Conservation (phyloP, 2,113 vertebrate genomes). For the Reinhardtius hippoglossoides region DNA sequence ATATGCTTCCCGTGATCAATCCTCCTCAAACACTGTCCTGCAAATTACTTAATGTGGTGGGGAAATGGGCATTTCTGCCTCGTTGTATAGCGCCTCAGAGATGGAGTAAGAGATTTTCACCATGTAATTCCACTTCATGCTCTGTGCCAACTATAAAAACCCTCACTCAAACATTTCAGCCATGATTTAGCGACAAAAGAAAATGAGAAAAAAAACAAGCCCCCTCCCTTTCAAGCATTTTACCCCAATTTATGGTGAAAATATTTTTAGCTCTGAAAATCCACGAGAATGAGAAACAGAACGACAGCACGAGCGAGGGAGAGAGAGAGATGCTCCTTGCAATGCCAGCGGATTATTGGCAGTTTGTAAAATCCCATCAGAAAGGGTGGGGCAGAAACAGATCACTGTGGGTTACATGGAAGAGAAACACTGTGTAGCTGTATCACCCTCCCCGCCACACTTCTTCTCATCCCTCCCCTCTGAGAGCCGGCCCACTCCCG, state of each 20-base stretch:
- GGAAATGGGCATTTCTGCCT: slow-evolving; percentile 65
- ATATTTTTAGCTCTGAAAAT: slow-evolving; percentile 78
- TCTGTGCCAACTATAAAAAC: slow-evolving; percentile 48
- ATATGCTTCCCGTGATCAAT: slow-evolving; percentile 53
- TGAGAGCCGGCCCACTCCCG: slow-evolving; percentile 49
- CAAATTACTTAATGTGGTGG: slow-evolving; percentile 74
- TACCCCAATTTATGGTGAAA: slow-evolving; percentile 52
- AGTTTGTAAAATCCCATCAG: slow-evolving; percentile 74
- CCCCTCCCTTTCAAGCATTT: slow-evolving; percentile 37
- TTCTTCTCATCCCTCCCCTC: slow-evolving; percentile 52
- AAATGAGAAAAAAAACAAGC: neutral
- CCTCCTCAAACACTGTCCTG: slow-evolving; percentile 59
- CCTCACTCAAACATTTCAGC: slow-evolving; percentile 61
- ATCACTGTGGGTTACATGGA: slow-evolving; percentile 57
- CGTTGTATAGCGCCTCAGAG: slow-evolving; percentile 57
- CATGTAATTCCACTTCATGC: slow-evolving; percentile 72
- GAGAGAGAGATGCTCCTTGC: slow-evolving; percentile 34
- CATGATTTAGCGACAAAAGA: slow-evolving; percentile 61
- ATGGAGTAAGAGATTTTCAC: slow-evolving; percentile 73
- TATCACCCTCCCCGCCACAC: slow-evolving; percentile 24
- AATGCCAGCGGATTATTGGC: slow-evolving; percentile 74
- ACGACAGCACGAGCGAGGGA: slow-evolving; percentile 9
- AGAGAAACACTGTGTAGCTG: slow-evolving; percentile 17
- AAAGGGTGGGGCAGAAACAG: slow-evolving; percentile 64
- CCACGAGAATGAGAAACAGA: slow-evolving; percentile 51